phyloP scores from a whole-genome alignment of 1,140 invertebrate genomes.

The Drosophila littoralis region DNA sequence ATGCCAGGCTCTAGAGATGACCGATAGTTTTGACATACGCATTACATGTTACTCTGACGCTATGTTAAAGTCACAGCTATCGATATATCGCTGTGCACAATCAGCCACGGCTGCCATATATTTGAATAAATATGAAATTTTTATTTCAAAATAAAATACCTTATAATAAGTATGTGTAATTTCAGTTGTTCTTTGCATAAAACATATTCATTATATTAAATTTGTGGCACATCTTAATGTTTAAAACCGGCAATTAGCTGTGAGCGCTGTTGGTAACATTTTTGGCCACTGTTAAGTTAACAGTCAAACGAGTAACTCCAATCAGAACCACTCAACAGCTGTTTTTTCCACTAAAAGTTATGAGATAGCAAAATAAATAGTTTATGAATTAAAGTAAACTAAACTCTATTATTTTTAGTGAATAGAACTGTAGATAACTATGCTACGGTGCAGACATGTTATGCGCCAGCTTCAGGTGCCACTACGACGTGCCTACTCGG shows the following conservation, averaged over 20 bases:
- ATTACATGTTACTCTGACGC: constrained; percentile 2
- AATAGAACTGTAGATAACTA: constrained; percentile 16
- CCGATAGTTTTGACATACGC: not conserved
- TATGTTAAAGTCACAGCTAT: constrained; percentile 1
- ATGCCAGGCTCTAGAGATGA: constrained; percentile 43
- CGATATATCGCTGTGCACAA: not conserved
- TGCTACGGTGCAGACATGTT: constrained; percentile 51
- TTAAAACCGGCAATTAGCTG: not conserved
- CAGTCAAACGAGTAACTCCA: constrained; percentile 1
- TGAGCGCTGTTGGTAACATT: not conserved
- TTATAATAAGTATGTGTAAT: too few relatives aligned
- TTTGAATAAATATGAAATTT: not conserved
- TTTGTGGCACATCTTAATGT: not conserved
- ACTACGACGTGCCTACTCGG: constrained; percentile 32
- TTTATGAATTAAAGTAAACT: constrained; percentile 5
- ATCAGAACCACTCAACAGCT: constrained; percentile 3
- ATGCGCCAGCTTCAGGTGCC: constrained; percentile 34
- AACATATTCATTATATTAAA: not conserved
- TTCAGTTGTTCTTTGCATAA: not conserved
- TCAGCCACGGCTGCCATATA: not conserved
- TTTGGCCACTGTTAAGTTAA: not conserved
- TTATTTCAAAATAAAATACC: not conserved
- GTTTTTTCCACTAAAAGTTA: constrained; percentile 4
- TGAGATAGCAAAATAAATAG: constrained; percentile 1
- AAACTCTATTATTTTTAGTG: constrained; percentile 16